These are phyloP conservation scores for Drosophila mettleri DNA, from an alignment of 2,888 invertebrate species.

Conservation along the genomic window DNA sequence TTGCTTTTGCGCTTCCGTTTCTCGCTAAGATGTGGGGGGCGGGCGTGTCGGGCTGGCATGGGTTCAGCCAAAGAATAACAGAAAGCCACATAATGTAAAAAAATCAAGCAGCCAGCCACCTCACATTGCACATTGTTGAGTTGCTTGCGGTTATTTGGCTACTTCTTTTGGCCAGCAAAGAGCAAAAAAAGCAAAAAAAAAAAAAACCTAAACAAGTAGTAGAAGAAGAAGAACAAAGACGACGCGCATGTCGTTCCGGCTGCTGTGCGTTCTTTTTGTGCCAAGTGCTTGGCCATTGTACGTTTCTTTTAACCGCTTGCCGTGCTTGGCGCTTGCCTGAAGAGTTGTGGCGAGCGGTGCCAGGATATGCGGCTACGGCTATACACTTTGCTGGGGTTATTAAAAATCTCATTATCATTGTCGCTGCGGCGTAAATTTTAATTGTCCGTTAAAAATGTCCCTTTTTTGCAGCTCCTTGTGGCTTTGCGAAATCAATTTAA, in stretches of 20 bases:
- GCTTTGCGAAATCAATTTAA: constrained; percentile 74
- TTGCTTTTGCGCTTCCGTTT: constrained; percentile 75
- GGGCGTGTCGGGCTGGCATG: too few relatives aligned
- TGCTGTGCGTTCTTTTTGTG: constrained; percentile 13
- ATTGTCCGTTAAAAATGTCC: constrained; percentile 78
- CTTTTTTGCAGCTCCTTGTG: constrained; percentile 46
- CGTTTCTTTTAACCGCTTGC: constrained; percentile 60
- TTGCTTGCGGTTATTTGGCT: constrained; percentile 76
- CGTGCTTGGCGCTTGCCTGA: constrained; percentile 29
- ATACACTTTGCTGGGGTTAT: constrained; percentile 71
- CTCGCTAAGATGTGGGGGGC: constrained; percentile 40
- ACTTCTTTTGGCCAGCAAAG: constrained; percentile 63
- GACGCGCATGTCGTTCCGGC: constrained; percentile 69
- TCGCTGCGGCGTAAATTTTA: constrained; percentile 80
- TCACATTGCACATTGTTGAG: constrained; percentile 62
- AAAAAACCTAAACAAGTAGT: background rate
- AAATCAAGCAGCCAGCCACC: constrained; percentile 44
- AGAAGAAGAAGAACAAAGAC: background rate
- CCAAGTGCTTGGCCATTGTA: constrained; percentile 52
- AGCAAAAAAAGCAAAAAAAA: background rate
- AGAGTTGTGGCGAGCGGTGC: constrained; percentile 28
- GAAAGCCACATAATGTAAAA: constrained; percentile 61
- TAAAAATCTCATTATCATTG: constrained; percentile 81
- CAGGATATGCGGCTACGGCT: constrained; percentile 1
- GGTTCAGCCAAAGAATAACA: constrained; percentile 46